Evolutionary conservation across 2,888 invertebrate species (phyloP), one percentile per base, ranked within the genome.

Genomic region (Oligia fasciuncula): DNA sequence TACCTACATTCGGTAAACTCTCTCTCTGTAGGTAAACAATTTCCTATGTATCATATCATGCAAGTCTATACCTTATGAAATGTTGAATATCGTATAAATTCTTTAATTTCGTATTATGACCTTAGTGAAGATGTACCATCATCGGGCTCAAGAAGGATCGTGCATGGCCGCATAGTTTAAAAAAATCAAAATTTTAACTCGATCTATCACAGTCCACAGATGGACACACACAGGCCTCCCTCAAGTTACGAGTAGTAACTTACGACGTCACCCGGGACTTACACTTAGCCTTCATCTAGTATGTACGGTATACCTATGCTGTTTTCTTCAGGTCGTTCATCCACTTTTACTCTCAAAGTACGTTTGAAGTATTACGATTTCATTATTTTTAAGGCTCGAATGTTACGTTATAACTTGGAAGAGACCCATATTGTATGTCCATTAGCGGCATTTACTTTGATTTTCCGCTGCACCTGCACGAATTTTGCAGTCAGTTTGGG

Each of bases 381-480:
- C 57, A 57, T 57, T 57, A 23, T 23, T 23, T 11, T n/a, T 23
- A 57, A 9, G 3, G 19, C 9, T 62, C 2, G 17, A 8, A 77
- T 4, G 3, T 54, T 77, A 9, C n/a, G 5, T 2, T 14, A 13
- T 9, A 54, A 35, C 29, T 63, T 77, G 29, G 29, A 35, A 35
- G 4, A 40, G 14, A 46, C n/a, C 19, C 14, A 72, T 19, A 17
- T 46, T 14, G 29, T 46, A 46, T 72, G 8, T 8, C 17, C n/a
- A 40, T 75, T 29, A 17, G 13, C 63, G n/a, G 23, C 29, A 5
- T 65, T 29, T 11, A 2, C 66, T 60, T 83, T n/a, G n/a, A 35
- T 83, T 67, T 66, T 51, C 82, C 29, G 60, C 23, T 62, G 54
- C 78, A 80, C 78, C 78, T 80, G 84, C 35, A 40, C 5, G 23